A percentile compares a stretch with the other conserved stretches of the same genome.
phyloP scores from a whole-genome alignment of 2,888 invertebrate species.

The Ramazzottius varieornatus region DNA sequence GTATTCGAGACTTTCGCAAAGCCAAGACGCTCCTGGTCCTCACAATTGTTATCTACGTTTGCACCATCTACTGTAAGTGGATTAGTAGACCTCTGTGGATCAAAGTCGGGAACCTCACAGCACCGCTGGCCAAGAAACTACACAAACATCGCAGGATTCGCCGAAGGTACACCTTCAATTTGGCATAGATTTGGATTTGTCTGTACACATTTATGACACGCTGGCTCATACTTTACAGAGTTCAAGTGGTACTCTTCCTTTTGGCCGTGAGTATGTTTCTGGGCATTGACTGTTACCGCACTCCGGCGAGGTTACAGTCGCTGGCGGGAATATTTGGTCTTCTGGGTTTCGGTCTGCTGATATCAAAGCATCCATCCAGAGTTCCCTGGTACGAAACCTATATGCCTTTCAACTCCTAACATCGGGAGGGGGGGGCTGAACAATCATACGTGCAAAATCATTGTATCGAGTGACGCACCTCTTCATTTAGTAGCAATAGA shows the following conservation, averaged over 20 bases:
- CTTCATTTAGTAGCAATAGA: too few relatives aligned
- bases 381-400: background rate
- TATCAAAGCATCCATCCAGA: background rate
- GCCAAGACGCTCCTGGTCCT: background rate
- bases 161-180: too few relatives aligned
- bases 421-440: too few relatives aligned
- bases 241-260: background rate
- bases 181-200: too few relatives aligned
- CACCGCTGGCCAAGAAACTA: background rate
- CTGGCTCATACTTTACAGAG: background rate
- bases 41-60: background rate
- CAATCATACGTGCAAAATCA: too few relatives aligned
- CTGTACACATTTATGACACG: too few relatives aligned
- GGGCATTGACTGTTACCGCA: background rate
- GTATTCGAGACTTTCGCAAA: background rate
- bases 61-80: background rate
- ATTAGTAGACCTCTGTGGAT: background rate
- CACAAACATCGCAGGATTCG: background rate
- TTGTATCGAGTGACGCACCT: too few relatives aligned
- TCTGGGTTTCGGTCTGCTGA: background rate
- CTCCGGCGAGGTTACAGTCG: background rate
- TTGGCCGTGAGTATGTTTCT: background rate
- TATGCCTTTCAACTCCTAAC: too few relatives aligned
- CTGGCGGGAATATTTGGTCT: background rate
- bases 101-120: background rate